Conservation (phyloP, 2,888 invertebrate species). For the Ecdyonurus torrentis region DNA sequence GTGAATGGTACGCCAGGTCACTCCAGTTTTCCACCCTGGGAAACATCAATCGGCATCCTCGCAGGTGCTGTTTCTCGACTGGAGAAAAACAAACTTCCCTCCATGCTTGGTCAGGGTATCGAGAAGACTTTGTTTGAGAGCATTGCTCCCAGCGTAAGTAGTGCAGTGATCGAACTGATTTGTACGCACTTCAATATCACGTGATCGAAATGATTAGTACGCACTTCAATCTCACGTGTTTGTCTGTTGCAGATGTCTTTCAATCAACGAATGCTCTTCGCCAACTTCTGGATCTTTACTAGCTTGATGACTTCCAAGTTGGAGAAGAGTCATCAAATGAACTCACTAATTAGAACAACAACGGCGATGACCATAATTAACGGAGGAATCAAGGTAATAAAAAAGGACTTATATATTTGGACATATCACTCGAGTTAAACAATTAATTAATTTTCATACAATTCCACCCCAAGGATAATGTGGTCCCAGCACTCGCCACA, state of each 20-base stretch:
- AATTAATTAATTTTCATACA: not conserved
- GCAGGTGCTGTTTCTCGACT: slow-evolving; percentile 25
- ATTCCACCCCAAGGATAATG: slow-evolving; percentile 23
- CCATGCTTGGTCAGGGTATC: slow-evolving; percentile 27
- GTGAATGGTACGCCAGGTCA: slow-evolving; percentile 25
- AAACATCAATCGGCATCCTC: slow-evolving; percentile 26
- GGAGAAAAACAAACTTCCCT: slow-evolving; percentile 25
- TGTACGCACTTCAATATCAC: not conserved
- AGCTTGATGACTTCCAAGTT: slow-evolving; percentile 20
- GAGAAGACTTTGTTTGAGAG: slow-evolving; percentile 24
- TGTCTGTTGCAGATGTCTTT: slow-evolving; percentile 21
- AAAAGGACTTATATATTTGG: not conserved
- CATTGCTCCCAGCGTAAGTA: slow-evolving; percentile 21
- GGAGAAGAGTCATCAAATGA: slow-evolving; percentile 21
- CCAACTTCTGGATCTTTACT: slow-evolving; percentile 11
- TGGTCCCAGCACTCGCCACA: slow-evolving; percentile 25
- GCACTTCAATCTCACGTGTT: not conserved
- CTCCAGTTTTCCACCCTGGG: slow-evolving; percentile 28
- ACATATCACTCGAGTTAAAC: not conserved
- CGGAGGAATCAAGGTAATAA: slow-evolving; percentile 27
- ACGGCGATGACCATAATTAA: slow-evolving; percentile 29
- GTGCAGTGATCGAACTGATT: not conserved
- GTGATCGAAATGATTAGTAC: not conserved
- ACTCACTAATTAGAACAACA: slow-evolving; percentile 27
- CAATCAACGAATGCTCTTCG: slow-evolving; percentile 1